Evolutionary conservation across 1,140 invertebrate species (phyloP), one percentile per base, ranked within the genome.

Genomic region (Bombus superbus): DNA sequence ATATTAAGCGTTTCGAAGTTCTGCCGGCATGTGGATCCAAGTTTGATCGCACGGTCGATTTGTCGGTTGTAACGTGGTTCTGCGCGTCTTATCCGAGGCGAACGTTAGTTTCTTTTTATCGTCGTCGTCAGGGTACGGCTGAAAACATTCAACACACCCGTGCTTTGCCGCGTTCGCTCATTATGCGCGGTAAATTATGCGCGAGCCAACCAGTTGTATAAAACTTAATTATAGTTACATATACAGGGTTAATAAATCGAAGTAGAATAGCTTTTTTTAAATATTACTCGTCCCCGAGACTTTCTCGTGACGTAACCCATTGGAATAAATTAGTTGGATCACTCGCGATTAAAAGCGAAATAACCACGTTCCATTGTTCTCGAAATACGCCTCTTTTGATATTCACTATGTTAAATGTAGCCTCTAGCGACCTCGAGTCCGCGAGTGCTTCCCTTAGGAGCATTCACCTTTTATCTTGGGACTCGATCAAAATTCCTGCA

Each of bases 401-500:
- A 44, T 72, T 89, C 86, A 79, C 75, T 57, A 86, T 85, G 86
- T 78, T 87, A 85, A 90, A 79, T 76, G 73, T 74, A 71, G 69
- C 81, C 81, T 86, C 83, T 68, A 80, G 83, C 81, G 88, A 87
- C 78, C 88, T 90, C 88, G 77, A 64, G 68, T 53, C 77, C 73
- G 75, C 77, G 57, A 77, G 69, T 85, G 62, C 82, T 90, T 90
- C 89, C 89, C 86, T 90, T 78, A 91, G 90, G 87, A 91, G 87
- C 91, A 80, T 92, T 92, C 89, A 91, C 91, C 91, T 90, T 87
- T 87, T 93, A 92, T 93, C 92, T 90, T 73, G 83, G 75, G 79
- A 86, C 91, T 88, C 87, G 89, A 93, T 93, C 92, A 86, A 92
- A 92, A 93, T 93, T 93, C 92, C 89, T 89, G 87, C 92, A 93